Percentiles rank a stretch among this genome's conserved stretches.
Evolutionary conservation across 2,797 vertebrate species (phyloP).

Genomic region (Pagetopsis macropterus): DNA sequence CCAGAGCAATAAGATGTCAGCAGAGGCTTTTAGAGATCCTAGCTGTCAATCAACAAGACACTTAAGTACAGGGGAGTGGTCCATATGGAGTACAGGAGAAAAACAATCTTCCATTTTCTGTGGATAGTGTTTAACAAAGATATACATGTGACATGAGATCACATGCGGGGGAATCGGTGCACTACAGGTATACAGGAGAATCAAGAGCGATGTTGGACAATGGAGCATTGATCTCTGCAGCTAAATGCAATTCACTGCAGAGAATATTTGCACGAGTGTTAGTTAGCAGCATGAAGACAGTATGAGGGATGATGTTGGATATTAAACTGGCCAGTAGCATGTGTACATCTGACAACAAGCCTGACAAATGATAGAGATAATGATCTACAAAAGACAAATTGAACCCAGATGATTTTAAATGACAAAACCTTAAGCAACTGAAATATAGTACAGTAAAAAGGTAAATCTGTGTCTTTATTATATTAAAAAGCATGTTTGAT

Average conservation of each 20-base stretch:
- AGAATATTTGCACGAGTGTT: slow-evolving; percentile 61
- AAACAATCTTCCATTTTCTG: slow-evolving; percentile 31
- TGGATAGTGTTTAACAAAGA: slow-evolving; percentile 10
- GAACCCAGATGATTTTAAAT: not conserved
- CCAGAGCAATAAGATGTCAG: slow-evolving; percentile 76
- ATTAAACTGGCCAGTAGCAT: slow-evolving; percentile 61
- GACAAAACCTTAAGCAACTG: not conserved
- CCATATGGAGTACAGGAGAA: slow-evolving; percentile 34
- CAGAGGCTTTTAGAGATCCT: slow-evolving; percentile 69
- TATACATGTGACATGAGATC: slow-evolving; percentile 18
- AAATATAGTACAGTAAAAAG: not conserved
- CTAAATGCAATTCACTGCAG: slow-evolving; percentile 70
- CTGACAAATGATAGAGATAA: slow-evolving; percentile 57
- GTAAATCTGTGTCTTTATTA: not conserved
- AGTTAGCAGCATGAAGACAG: slow-evolving; percentile 54
- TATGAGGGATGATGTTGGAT: slow-evolving; percentile 65
- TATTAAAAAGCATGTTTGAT: slow-evolving; percentile 1
- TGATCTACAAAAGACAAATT: slow-evolving; percentile 26
- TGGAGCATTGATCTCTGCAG: slow-evolving; percentile 42
- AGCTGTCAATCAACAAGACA: slow-evolving; percentile 70
- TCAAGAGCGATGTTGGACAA: slow-evolving; percentile 24
- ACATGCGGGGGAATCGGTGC: slow-evolving; percentile 1
- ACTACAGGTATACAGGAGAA: slow-evolving; percentile 14
- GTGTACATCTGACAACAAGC: slow-evolving; percentile 31
- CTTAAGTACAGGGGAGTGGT: slow-evolving; percentile 18